Conservation (phyloP, 2,888 invertebrate genomes). For the Hesperia comma region DNA sequence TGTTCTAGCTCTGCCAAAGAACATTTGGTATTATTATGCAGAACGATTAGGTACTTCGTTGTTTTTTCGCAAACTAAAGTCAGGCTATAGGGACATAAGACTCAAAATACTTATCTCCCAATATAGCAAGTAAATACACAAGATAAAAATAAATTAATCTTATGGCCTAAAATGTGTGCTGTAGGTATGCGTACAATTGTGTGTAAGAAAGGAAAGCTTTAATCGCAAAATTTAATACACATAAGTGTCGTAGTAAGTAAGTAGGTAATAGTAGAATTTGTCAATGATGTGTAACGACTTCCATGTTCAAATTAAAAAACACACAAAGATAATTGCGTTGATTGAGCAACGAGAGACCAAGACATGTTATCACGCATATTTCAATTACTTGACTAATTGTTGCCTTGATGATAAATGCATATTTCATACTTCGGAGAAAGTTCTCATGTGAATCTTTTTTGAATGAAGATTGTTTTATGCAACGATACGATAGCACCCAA, state of each 20-base stretch:
- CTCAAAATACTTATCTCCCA: no score
- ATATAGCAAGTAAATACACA: no score
- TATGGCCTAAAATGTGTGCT: no score
- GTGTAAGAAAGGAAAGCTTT: no score
- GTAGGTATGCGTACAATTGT: no score
- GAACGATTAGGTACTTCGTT: no score
- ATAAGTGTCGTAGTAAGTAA: no score
- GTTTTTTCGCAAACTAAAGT: no score
- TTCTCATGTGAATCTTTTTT: conserved; percentile 63
- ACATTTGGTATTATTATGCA: background rate
- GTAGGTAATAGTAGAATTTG: background rate
- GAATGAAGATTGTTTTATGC: background rate
- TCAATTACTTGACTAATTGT: conserved; percentile 72
- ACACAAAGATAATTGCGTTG: conserved; percentile 51
- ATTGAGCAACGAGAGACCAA: conserved; percentile 56
- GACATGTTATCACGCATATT: conserved; percentile 65
- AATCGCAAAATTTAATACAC: no score
- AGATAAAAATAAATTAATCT: no score
- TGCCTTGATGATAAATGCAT: conserved; percentile 53
- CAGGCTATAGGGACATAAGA: no score
- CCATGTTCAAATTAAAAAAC: conserved; percentile 43
- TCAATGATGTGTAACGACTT: conserved; percentile 11
- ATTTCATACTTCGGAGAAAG: conserved; percentile 55
- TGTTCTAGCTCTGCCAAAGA: background rate
- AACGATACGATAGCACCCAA: background rate